Base-by-base conservation (phyloP, 30 jellyfish, hydroid and myxozoan species). In the Hydractinia symbiolongicarpus region DNA sequence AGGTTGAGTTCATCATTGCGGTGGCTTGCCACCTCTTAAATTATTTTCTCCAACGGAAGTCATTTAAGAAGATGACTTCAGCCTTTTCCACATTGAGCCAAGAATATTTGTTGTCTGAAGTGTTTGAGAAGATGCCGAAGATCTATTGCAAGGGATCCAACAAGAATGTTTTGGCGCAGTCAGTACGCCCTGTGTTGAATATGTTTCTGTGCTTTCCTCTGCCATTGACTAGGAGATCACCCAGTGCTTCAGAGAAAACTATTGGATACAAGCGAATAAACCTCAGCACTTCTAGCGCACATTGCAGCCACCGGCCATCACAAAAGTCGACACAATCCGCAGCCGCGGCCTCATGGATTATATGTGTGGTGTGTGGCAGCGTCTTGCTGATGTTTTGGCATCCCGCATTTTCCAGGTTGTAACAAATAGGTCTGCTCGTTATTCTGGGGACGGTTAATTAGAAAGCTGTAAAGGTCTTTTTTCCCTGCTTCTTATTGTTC, bases 1-100 rank as follows among this genome's bases (percentile, higher is more conserved):
- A n/a, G n/a, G n/a, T n/a, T n/a, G n/a, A n/a, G n/a, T n/a, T n/a
- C n/a, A n/a, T n/a, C n/a, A n/a, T n/a, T n/a, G n/a, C n/a, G n/a
- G n/a, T n/a, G n/a, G n/a, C n/a, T n/a, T n/a, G n/a, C n/a, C n/a
- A n/a, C n/a, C n/a, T n/a, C n/a, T n/a, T n/a, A n/a, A n/a, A n/a
- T n/a, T n/a, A n/a, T n/a, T n/a, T 14, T 6, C 81, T 71, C 92
- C 92, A 83, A 17, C 92, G 30, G 75, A 83, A 83, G 58, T 83
- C 81, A 67, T 83, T 83, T 5, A 83, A 58, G 73, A 83, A 83
- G 57, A 81, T 81, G 75, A 81, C 84, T 66, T 54, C 85, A 14
- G 84, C 76, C 67, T 56, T 57, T 21, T 74, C 92, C 54, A 75
- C 30, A 4, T 76, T 76, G 30, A 60, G 66, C 92, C 81, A 73